Conservation (phyloP, 1,140 invertebrate species). For the Leptinotarsa lineolata region DNA sequence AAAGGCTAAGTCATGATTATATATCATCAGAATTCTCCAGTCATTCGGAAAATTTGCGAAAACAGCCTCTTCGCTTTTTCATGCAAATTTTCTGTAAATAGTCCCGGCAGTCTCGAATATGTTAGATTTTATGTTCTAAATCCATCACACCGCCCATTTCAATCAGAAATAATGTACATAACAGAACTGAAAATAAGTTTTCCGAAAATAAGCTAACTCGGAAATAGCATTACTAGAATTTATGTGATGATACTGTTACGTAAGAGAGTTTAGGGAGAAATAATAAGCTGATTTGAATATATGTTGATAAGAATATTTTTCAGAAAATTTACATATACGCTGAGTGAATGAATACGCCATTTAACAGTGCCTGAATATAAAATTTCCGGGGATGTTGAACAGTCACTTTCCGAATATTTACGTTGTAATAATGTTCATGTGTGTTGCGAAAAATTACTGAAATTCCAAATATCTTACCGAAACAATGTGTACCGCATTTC, state of each 20-base stretch:
- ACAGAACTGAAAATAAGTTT: slow-evolving; percentile 6
- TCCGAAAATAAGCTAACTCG: background rate
- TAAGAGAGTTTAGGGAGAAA: slow-evolving; percentile 17
- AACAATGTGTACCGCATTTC: no score
- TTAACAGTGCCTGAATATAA: background rate
- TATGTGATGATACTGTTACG: slow-evolving; percentile 24
- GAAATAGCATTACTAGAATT: slow-evolving; percentile 1
- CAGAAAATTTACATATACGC: slow-evolving; percentile 13
- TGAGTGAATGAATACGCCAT: slow-evolving; percentile 15
- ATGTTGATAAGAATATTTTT: slow-evolving; percentile 25
- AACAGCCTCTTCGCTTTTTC: background rate
- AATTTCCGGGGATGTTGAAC: background rate
- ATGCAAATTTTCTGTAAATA: background rate
- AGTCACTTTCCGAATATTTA: no score
- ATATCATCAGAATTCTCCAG: background rate
- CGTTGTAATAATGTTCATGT: no score
- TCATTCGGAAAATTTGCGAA: background rate
- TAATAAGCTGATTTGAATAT: slow-evolving; percentile 24
- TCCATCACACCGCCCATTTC: background rate
- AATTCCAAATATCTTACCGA: no score
- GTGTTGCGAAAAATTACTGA: no score
- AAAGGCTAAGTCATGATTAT: background rate
- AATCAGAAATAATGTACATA: slow-evolving; percentile 7
- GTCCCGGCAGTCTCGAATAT: background rate
- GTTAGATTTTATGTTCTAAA: background rate